Conservation (phyloP, 1,140 invertebrate genomes). For the Thereuonema tuberculata region DNA sequence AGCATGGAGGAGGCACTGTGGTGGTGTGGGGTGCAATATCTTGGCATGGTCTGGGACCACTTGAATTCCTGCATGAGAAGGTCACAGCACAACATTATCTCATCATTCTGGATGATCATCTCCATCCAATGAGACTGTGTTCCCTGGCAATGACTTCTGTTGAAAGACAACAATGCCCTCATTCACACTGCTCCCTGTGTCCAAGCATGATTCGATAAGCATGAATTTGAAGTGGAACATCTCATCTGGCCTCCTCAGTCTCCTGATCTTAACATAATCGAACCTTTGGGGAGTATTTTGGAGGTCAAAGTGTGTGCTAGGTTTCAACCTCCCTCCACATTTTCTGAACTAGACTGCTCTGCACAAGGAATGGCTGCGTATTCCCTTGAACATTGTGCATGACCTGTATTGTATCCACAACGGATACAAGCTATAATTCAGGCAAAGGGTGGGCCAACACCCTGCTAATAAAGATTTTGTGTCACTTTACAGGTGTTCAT, state of each 20-base stretch:
- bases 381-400: neutral
- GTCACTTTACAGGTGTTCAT: neutral
- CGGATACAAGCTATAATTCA: neutral
- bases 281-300: neutral
- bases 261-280: neutral
- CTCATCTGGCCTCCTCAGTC: neutral
- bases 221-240: slow-evolving; percentile 4
- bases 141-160: slow-evolving; percentile 4
- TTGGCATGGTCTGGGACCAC: neutral
- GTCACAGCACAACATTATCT: slow-evolving; percentile 4
- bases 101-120: slow-evolving; percentile 7
- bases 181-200: slow-evolving; percentile 8
- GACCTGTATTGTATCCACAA: neutral
- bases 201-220: slow-evolving; percentile 4
- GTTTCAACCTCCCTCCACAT: neutral
- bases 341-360: no score
- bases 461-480: neutral
- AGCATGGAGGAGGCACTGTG: slow-evolving; percentile 5
- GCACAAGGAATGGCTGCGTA: no score
- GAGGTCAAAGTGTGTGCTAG: neutral
- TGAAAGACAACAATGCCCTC: slow-evolving; percentile 9
- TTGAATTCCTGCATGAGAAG: slow-evolving; percentile 9
- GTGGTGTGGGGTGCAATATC: slow-evolving; percentile 11
- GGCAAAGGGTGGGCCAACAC: neutral
- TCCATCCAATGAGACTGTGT: slow-evolving; percentile 5